Conservation (phyloP, 2,113 vertebrate genomes). For the Okapia johnstoni region DNA sequence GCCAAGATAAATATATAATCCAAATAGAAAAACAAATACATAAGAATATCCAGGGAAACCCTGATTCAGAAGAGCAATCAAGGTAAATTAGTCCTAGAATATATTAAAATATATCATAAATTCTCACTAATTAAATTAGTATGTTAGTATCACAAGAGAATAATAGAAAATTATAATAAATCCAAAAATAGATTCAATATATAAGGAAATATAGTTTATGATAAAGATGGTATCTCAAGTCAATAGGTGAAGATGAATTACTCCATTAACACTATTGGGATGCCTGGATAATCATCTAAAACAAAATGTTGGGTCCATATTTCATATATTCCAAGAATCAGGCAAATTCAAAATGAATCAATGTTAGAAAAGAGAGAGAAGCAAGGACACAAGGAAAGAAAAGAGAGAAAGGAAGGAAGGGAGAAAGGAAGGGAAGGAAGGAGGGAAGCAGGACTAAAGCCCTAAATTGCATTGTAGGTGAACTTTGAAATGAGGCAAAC, state of each 20-base stretch:
- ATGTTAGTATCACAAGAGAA: not conserved
- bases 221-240: not conserved
- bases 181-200: not conserved
- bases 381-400: not conserved
- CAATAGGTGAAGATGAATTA: not conserved
- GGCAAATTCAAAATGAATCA: not conserved
- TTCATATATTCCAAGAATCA: not conserved
- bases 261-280: not conserved
- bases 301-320: not conserved
- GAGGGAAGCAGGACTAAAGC: not conserved
- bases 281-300: not conserved
- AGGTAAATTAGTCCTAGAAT: not conserved
- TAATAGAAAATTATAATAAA: conserved; percentile 6
- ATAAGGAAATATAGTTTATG: not conserved
- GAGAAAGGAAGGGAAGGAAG: fast-evolving
- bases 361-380: not conserved
- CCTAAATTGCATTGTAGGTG: not conserved
- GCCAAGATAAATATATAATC: not conserved
- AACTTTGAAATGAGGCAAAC: not conserved
- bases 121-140: not conserved
- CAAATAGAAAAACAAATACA: not conserved
- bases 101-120: not conserved
- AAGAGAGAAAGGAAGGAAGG: not conserved
- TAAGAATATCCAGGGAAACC: not conserved
- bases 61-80: not conserved